Evolutionary conservation across 2,888 invertebrate species (phyloP).

Genomic region (Scaptomyza parva): DNA sequence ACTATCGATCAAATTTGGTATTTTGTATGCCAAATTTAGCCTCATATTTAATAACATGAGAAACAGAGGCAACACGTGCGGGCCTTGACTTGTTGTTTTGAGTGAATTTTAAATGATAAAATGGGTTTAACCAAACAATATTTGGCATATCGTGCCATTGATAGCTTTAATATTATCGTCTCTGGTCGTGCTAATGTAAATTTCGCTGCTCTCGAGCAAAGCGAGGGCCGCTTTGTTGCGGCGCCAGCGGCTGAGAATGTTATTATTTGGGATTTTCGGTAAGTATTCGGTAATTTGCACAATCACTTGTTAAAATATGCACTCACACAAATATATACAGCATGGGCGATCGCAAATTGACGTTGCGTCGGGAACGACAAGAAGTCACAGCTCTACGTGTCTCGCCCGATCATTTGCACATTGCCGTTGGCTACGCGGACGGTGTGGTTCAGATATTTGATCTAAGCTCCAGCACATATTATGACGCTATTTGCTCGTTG

Average conservation of each 20-base stretch:
- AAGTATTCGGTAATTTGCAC: conserved; percentile 84
- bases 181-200: conserved; percentile 91
- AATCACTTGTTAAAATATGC: not conserved
- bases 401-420: conserved; percentile 90
- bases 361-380: conserved; percentile 92
- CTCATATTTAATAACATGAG: conserved; percentile 31
- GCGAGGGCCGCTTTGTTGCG: conserved; percentile 93
- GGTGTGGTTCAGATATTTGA: conserved; percentile 94
- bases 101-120: conserved; percentile 51
- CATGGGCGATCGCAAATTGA: conserved; percentile 88
- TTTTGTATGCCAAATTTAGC: conserved; percentile 36
- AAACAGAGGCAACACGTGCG: conserved; percentile 67
- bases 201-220: conserved; percentile 91
- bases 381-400: conserved; percentile 91
- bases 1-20: conserved; percentile 31
- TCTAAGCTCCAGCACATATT: conserved; percentile 87
- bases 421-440: conserved; percentile 97
- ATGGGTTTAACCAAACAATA: conserved; percentile 98
- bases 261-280: conserved; percentile 96
- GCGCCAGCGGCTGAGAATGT: conserved; percentile 98
- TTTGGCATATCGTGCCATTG: conserved; percentile 93
- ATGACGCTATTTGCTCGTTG: conserved; percentile 87
- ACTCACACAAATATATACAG: conserved; percentile 47
- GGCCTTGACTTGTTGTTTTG: conserved; percentile 29
- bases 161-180: conserved; percentile 94